These are phyloP conservation scores for Drosophila paracracens DNA, from an alignment of 2,888 invertebrate species.

Conservation along the genomic window DNA sequence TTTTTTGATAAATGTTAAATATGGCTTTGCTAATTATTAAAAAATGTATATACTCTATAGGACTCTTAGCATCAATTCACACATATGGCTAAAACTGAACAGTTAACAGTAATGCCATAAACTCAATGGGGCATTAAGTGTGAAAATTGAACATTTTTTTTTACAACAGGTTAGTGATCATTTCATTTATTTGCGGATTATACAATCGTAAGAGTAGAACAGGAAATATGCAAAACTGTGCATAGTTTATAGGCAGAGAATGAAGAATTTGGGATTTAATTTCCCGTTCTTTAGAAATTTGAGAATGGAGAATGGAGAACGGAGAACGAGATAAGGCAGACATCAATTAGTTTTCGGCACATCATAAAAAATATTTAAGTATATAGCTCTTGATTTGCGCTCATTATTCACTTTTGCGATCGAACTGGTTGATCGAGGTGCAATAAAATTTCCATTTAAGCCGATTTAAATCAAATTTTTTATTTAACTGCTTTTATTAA, in stretches of 20 bases:
- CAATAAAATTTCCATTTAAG: conserved; percentile 45
- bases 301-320: conserved; percentile 9
- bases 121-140: conserved; percentile 26
- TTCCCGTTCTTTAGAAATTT: conserved; percentile 31
- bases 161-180: neutral
- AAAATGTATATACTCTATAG: conserved; percentile 2
- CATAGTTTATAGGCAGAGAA: neutral
- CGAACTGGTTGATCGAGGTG: conserved; percentile 43
- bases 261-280: conserved; percentile 15
- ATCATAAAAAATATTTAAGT: conserved; percentile 57
- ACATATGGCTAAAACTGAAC: conserved; percentile 12
- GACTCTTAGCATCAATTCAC: conserved; percentile 29
- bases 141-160: conserved; percentile 4
- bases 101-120: conserved; percentile 6
- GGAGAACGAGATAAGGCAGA: conserved; percentile 17
- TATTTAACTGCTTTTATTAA: conserved; percentile 35
- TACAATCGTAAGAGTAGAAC: neutral
- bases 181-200: neutral
- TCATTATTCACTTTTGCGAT: conserved; percentile 47
- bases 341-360: conserved; percentile 73
- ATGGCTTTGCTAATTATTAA: neutral
- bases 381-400: conserved; percentile 38
- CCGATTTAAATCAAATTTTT: conserved; percentile 41
- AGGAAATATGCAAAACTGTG: conserved; percentile 12
- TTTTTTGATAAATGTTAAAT: neutral